Evolutionary conservation across 1,140 invertebrate species (phyloP).

Genomic region (Leptinotarsa texana): DNA sequence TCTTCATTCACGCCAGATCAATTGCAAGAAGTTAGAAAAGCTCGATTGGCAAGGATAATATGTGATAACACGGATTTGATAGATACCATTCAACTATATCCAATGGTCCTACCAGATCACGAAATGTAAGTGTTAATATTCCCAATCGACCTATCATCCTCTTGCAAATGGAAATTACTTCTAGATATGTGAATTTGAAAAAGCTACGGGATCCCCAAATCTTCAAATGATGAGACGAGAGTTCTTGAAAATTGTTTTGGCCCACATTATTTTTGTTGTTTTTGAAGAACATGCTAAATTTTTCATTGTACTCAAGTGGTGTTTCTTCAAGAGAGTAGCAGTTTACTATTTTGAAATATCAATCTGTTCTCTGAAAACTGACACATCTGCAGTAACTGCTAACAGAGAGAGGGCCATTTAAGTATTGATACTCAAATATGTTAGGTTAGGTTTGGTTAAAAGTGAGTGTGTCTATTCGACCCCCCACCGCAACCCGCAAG

Average conservation of each 20-base stretch:
- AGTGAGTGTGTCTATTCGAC: no score
- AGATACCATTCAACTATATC: slow-evolving; percentile 90
- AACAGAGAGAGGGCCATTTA: no score
- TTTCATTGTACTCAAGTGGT: no score
- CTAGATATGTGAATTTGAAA: background rate
- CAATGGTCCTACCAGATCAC: slow-evolving; percentile 89
- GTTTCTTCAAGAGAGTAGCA: no score
- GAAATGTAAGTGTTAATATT: slow-evolving; percentile 75
- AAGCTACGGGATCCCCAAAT: background rate
- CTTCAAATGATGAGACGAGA: background rate
- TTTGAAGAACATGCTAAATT: no score
- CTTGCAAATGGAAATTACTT: background rate
- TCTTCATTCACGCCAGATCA: slow-evolving; percentile 91
- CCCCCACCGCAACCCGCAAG: no score
- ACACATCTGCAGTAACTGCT: no score
- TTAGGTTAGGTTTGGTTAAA: no score
- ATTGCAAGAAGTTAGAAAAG: slow-evolving; percentile 86
- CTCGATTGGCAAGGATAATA: slow-evolving; percentile 82
- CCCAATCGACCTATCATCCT: background rate
- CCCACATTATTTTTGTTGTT: no score
- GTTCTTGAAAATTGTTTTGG: background rate
- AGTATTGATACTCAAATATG: no score
- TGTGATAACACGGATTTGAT: slow-evolving; percentile 95
- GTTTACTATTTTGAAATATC: no score
- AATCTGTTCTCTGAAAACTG: no score